A percentile compares a stretch with the other conserved stretches of the same genome.
These are phyloP conservation scores for Harlomillsia oculata DNA, from an alignment of 1,140 invertebrate species.

Conservation along the genomic window DNA sequence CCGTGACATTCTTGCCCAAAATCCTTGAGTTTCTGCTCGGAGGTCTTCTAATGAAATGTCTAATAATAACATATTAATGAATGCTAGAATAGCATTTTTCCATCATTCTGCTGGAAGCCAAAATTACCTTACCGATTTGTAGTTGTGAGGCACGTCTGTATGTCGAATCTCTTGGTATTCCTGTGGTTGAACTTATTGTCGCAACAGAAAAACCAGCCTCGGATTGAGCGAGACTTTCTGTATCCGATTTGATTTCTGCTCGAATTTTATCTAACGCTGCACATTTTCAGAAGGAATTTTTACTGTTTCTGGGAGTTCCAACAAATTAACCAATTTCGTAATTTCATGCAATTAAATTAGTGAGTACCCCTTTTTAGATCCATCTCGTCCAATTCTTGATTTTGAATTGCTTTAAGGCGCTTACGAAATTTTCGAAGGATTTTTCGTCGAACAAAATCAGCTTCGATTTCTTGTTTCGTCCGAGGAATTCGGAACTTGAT, in stretches of 20 bases:
- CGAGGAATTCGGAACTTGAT: constrained; percentile 74
- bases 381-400: constrained; percentile 74
- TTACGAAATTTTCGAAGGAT: constrained; percentile 70
- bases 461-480: constrained; percentile 87
- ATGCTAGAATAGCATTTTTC: background rate
- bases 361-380: constrained; percentile 62
- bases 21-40: constrained; percentile 21
- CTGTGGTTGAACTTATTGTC: constrained; percentile 22
- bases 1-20: constrained; percentile 13
- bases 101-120: background rate
- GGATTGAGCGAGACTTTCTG: constrained; percentile 38
- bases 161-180: constrained; percentile 8
- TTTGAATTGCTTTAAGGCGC: constrained; percentile 66
- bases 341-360: background rate
- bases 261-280: constrained; percentile 45
- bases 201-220: constrained; percentile 36
- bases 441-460: constrained; percentile 71
- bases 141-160: constrained; percentile 34
- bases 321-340: background rate
- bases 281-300: background rate
- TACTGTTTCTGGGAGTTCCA: background rate
- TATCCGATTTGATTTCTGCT: constrained; percentile 43
- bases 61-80: background rate
- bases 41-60: constrained; percentile 33
- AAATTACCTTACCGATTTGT: constrained; percentile 27